Base-by-base conservation (phyloP, 2,113 vertebrate species). In the Crypturellus undulatus region DNA sequence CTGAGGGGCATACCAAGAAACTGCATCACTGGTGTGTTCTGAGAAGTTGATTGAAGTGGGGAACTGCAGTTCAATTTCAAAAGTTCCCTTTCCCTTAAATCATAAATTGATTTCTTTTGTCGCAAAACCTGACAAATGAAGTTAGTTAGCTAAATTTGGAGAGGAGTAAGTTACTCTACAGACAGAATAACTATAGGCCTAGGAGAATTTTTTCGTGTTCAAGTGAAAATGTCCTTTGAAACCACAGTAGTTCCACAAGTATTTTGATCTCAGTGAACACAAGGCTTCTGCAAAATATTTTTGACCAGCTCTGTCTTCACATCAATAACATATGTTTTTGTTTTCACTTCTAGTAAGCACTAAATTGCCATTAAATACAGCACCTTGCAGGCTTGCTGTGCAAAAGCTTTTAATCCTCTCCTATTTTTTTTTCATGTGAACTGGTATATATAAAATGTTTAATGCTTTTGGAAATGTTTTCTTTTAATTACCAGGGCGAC, bases 341-440 rank as follows among this genome's bases (percentile, higher is more conserved):
- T 56, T 88, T 72, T 64, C 60, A 71, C 42, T 78, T 85, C 6
- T 54, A 92, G 77, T 63, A 92, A 85, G 85, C 18, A 69, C 54
- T 19, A 77, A 67, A 28, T 67, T 75, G 42, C 36, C 51, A 64
- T 45, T 56, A 83, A 88, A 54, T 72, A 77, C 32, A 63, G 65
- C 32, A 73, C 49, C 87, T 47, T 38, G n/a, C 60, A 65, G 70
- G 91, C 22, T 24, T 38, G 26, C 38, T 81, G 54, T 68, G 64
- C 49, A 78, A 62, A 93, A 86, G 9, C 89, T 96, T 88, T 93
- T 70, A 83, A 36, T 28, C 51, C 34, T 71, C 83, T 83, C 72
- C 65, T 78, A 13, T 11, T 58, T 79, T 54, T 79, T 54, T 87
- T 58, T 83, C 20, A n/a, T 42, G n/a, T 38, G 67, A 59, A 86